Base-by-base conservation (phyloP, 2,113 vertebrate genomes). In the Cheilinus undulatus region DNA sequence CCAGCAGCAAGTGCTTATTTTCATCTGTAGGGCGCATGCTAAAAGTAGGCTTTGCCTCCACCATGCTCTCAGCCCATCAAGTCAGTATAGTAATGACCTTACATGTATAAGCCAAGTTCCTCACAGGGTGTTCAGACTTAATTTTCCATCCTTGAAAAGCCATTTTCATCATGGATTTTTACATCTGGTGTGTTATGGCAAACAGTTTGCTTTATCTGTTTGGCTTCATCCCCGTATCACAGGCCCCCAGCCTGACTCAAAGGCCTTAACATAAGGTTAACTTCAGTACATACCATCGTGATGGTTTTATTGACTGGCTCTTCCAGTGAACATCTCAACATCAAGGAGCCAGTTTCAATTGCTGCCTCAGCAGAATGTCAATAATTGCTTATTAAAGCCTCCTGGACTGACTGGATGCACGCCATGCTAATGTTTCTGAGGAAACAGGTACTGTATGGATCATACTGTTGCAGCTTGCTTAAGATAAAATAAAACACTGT, bases 381-480 rank as follows among this genome's bases (percentile, higher is more conserved):
- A 32, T 65, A 60, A 78, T 65, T 77, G 60, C 72, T 80, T 76
- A 78, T 78, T 63, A 61, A 74, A 70, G 75, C 81, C 76, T 83
- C 69, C 69, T 76, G 69, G 65, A 86, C 74, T 76, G 81, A 76
- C 65, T 84, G 64, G 73, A 82, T 73, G 62, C 76, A 69, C 48
- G 1, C 72, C 82, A 75, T 54, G 54, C 69, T 69, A 53, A 81
- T 3, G 82, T 90, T 91, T 91, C 86, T 63, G 45, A 76, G 87
- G 87, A 90, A 88, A 90, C 86, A 64, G 54, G 54, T 71, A 68
- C 59, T 84, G 80, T 86, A 75, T 59, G 56, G 74, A 83, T 76
- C 81, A 81, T 85, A 86, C 86, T 79, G 70, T 75, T 84, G 77
- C 67, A 84, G 83, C 85, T 87, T 89, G 85, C 82, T 88, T 90